A percentile compares a stretch with the other conserved stretches of the same genome.
These are phyloP conservation scores for Bradynema listronoti DNA, from an alignment of 1,140 invertebrate genomes.

Conservation along the genomic window DNA sequence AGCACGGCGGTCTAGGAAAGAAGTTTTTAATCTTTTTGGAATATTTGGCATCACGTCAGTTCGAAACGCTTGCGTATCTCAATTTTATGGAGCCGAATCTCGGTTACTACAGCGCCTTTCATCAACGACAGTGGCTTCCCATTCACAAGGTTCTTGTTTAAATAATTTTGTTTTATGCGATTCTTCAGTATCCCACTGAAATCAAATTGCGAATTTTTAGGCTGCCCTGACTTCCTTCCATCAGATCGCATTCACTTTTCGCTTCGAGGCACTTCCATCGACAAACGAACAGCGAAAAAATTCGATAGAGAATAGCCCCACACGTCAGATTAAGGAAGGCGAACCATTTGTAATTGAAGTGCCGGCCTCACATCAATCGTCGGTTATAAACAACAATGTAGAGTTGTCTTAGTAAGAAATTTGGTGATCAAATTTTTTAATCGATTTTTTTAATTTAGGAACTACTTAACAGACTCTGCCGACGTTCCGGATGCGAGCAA, in stretches of 20 bases:
- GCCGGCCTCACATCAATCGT: no score
- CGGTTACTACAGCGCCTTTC: slow-evolving; percentile 20
- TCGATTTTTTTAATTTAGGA: slow-evolving; percentile 28
- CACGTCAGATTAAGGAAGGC: slow-evolving; percentile 4
- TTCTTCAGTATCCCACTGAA: neutral
- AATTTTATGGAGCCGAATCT: slow-evolving; percentile 25
- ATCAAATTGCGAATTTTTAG: slow-evolving; percentile 23
- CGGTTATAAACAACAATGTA: no score
- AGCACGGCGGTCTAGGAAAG: slow-evolving; percentile 33
- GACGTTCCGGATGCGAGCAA: slow-evolving; percentile 24
- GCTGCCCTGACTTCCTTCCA: slow-evolving; percentile 36
- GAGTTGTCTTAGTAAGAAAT: no score
- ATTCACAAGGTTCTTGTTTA: neutral
- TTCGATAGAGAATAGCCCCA: slow-evolving; percentile 3
- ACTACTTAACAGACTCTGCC: slow-evolving; percentile 18
- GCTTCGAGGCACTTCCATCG: slow-evolving; percentile 28
- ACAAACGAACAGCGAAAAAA: slow-evolving; percentile 27
- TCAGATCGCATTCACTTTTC: slow-evolving; percentile 39
- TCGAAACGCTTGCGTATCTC: slow-evolving; percentile 17
- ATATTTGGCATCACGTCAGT: slow-evolving; percentile 35
- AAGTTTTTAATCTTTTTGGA: slow-evolving; percentile 37
- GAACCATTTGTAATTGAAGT: slow-evolving; percentile 44
- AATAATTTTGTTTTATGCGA: neutral
- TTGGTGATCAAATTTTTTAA: no score
- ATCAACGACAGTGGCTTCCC: slow-evolving; percentile 12